A percentile compares a stretch with the other conserved stretches of the same genome.
Conservation (phyloP, 2,888 invertebrate genomes). For the Neria commutata region DNA sequence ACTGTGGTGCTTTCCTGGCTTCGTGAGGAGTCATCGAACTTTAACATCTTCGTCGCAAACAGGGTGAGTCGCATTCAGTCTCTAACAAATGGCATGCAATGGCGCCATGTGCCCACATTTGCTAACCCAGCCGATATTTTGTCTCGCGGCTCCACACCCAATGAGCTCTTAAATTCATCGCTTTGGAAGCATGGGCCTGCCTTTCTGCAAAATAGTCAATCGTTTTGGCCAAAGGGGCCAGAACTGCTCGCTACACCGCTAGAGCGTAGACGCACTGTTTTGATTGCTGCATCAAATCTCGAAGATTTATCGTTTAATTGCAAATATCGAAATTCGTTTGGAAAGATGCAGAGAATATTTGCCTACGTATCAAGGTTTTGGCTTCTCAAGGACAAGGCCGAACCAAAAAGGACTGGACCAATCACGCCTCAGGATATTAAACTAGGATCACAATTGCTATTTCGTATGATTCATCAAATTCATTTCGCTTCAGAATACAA, state of each 20-base stretch:
- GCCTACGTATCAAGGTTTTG: slow-evolving; percentile 4
- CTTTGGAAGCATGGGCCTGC: slow-evolving; percentile 18
- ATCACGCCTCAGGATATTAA: background rate
- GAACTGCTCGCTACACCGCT: slow-evolving; percentile 4
- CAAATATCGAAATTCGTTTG: slow-evolving; percentile 20
- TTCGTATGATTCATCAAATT: slow-evolving; percentile 2
- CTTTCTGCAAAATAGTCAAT: slow-evolving; percentile 7
- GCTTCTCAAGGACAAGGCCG: background rate
- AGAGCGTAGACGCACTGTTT: slow-evolving; percentile 7
- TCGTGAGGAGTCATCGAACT: background rate
- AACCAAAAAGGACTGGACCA: background rate
- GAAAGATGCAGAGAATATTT: slow-evolving; percentile 5
- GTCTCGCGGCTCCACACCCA: slow-evolving; percentile 23
- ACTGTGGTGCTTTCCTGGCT: slow-evolving; percentile 20
- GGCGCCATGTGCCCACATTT: slow-evolving; percentile 24
- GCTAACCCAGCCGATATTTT: slow-evolving; percentile 26
- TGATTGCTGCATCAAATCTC: background rate
- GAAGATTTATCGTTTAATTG: background rate
- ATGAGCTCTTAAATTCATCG: slow-evolving; percentile 20
- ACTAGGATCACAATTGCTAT: background rate
- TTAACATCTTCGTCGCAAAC: slow-evolving; percentile 4
- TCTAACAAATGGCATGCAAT: slow-evolving; percentile 16
- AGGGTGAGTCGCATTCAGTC: background rate
- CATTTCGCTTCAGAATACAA: slow-evolving; percentile 11
- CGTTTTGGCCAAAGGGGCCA: slow-evolving; percentile 7